Conservation (phyloP, 2,797 vertebrate genomes). For the Garrulus glandarius region DNA sequence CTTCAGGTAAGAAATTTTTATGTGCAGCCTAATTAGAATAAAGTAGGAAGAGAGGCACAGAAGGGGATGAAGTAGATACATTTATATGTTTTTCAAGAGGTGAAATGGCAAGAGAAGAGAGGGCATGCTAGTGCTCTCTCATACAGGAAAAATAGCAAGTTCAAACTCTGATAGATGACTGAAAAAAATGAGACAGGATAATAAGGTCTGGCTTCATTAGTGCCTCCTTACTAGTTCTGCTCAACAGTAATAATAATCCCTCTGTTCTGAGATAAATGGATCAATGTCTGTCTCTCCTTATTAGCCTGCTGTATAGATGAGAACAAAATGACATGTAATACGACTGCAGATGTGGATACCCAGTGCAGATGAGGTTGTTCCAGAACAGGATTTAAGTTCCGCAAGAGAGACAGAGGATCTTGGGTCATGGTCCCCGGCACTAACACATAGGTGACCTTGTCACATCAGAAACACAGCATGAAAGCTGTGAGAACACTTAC, state of each 20-base stretch:
- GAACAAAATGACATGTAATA: neutral
- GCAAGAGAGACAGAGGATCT: neutral
- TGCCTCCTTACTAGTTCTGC: neutral
- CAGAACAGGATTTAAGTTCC: neutral
- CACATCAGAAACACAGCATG: neutral
- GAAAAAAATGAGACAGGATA: neutral
- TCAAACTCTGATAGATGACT: neutral
- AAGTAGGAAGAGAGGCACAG: neutral
- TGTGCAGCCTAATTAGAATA: neutral
- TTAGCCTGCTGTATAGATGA: neutral
- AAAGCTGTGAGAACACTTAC: neutral
- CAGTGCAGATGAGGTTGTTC: neutral
- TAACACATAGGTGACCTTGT: fast-evolving
- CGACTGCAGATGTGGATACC: neutral
- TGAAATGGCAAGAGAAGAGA: neutral
- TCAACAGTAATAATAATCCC: neutral
- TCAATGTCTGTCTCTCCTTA: neutral
- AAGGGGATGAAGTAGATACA: neutral
- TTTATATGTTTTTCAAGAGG: neutral
- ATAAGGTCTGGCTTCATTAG: neutral
- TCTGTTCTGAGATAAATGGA: neutral
- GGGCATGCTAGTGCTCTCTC: neutral
- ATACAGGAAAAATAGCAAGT: neutral
- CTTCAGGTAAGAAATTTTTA: neutral
- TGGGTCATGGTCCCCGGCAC: neutral